Conservation (phyloP, 2,888 invertebrate genomes). For the Antitype chi region DNA sequence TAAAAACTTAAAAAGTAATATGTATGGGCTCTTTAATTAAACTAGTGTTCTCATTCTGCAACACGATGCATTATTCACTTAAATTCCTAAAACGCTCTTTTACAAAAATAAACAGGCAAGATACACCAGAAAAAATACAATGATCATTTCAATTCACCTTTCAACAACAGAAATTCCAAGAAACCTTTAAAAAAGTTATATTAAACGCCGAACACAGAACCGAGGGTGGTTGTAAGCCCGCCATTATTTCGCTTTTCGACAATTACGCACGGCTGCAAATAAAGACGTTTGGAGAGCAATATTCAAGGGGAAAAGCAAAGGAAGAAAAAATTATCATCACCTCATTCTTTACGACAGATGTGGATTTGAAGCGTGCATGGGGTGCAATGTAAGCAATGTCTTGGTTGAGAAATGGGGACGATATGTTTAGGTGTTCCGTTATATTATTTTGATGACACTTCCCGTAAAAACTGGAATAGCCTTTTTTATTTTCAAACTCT, state of each 20-base stretch:
- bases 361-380: constrained; percentile 42
- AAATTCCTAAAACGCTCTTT: constrained; percentile 4
- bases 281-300: constrained; percentile 78
- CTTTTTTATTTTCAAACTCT: neutral
- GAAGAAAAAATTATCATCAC: constrained; percentile 84
- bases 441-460: constrained; percentile 11
- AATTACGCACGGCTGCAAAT: constrained; percentile 78
- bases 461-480: neutral
- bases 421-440: constrained; percentile 14
- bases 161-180: constrained; percentile 55
- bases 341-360: constrained; percentile 68
- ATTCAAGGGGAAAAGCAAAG: constrained; percentile 73
- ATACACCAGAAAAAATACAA: constrained; percentile 34
- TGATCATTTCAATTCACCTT: constrained; percentile 61
- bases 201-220: constrained; percentile 51
- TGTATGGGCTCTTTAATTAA: neutral
- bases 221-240: constrained; percentile 65
- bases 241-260: constrained; percentile 74
- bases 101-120: constrained; percentile 21
- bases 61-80: neutral
- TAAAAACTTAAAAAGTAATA: too few relatives aligned
- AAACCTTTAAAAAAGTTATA: constrained; percentile 64
- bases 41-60: neutral
- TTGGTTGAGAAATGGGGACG: constrained; percentile 3
- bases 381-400: constrained; percentile 37